phyloP scores from a whole-genome alignment of 2,113 vertebrate genomes.

The Piliocolobus tephrosceles region DNA sequence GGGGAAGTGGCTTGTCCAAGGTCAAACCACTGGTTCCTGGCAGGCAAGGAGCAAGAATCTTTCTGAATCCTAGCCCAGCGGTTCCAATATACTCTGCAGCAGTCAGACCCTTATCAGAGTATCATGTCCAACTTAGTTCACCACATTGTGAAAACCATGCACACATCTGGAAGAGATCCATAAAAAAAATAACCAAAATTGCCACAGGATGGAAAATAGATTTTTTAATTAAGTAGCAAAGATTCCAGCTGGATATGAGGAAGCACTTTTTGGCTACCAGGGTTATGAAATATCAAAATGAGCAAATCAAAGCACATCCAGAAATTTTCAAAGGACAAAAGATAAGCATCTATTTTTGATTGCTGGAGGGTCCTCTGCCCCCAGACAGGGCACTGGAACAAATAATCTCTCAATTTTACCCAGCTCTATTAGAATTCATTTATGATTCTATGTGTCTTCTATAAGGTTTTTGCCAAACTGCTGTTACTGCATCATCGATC shows the following conservation, averaged over 20 bases:
- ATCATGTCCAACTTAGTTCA: not conserved
- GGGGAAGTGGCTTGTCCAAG: not conserved
- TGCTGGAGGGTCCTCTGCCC: not conserved
- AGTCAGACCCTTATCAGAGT: not conserved
- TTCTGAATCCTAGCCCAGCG: not conserved
- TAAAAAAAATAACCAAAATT: not conserved
- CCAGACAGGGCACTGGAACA: not conserved
- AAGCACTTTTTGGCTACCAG: not conserved
- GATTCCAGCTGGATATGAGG: not conserved
- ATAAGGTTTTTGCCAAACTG: not conserved
- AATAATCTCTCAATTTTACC: not conserved
- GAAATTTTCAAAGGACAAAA: not conserved
- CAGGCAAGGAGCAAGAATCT: not conserved
- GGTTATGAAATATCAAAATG: not conserved
- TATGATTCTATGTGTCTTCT: not conserved
- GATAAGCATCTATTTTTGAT: not conserved
- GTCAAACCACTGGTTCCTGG: not conserved
- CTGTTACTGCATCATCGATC: not conserved
- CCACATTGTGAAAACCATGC: not conserved
- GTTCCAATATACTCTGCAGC: not conserved
- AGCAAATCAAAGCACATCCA: not conserved
- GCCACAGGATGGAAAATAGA: not conserved
- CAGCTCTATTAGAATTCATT: not conserved
- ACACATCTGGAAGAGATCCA: constrained; percentile 31
- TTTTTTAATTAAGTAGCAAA: constrained; percentile 17